A percentile compares a stretch with the other conserved stretches of the same genome.
Evolutionary conservation across 2,797 vertebrate species (phyloP).

Genomic region (Aulostomus chinensis): DNA sequence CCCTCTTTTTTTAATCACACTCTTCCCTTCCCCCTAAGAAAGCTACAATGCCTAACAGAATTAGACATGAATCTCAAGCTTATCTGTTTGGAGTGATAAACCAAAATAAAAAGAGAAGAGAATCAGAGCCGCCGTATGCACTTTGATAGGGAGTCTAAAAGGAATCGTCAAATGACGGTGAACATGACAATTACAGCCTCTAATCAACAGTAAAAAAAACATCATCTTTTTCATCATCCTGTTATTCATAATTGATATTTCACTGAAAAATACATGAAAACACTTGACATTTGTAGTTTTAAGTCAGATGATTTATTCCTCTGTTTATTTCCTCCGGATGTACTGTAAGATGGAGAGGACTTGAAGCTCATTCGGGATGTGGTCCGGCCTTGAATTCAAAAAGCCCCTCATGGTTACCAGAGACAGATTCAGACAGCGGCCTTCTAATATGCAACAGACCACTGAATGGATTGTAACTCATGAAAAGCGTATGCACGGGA

Average conservation of each 20-base stretch:
- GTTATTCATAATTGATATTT: slow-evolving; percentile 9
- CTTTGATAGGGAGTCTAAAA: slow-evolving; percentile 66
- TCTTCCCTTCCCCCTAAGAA: slow-evolving; percentile 32
- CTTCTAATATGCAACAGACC: too few relatives aligned
- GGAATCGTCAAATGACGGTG: slow-evolving; percentile 54
- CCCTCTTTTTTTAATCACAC: slow-evolving; percentile 24
- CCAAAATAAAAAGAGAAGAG: slow-evolving; percentile 39
- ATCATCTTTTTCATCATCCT: neutral
- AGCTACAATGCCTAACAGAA: slow-evolving; percentile 49
- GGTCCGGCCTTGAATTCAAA: too few relatives aligned
- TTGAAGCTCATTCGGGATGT: too few relatives aligned
- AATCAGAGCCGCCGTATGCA: slow-evolving; percentile 56
- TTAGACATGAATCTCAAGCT: slow-evolving; percentile 54
- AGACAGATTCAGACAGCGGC: too few relatives aligned
- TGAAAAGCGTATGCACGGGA: too few relatives aligned
- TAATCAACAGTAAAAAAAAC: slow-evolving; percentile 6
- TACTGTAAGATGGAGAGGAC: slow-evolving; percentile 18
- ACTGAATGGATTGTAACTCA: too few relatives aligned
- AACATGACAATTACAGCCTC: slow-evolving; percentile 5
- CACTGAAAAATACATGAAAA: slow-evolving; percentile 14
- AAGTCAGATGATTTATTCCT: neutral
- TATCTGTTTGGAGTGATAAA: slow-evolving; percentile 56
- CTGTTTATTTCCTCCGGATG: slow-evolving; percentile 1
- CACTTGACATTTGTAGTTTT: neutral
- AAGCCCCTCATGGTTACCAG: too few relatives aligned